Conservation (phyloP, 2,797 vertebrate genomes). For the Pampus argenteus region DNA sequence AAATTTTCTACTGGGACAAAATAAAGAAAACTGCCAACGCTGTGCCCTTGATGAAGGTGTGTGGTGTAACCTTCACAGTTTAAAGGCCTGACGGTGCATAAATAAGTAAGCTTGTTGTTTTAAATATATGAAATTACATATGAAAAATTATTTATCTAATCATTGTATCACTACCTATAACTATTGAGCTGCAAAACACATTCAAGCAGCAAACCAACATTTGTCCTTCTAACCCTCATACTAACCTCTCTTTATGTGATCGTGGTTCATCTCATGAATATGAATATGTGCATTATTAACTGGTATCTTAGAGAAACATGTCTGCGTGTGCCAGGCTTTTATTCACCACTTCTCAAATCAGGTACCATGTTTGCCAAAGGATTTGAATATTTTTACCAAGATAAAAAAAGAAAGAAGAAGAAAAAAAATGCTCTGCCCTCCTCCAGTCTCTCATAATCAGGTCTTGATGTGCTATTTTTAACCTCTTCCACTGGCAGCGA, state of each 20-base stretch:
- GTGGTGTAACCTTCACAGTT: slow-evolving; percentile 21
- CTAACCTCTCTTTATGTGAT: slow-evolving; percentile 1
- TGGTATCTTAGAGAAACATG: slow-evolving; percentile 1
- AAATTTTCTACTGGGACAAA: slow-evolving; percentile 23
- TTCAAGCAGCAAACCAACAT: background rate
- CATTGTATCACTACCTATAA: background rate
- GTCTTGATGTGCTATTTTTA: slow-evolving; percentile 83
- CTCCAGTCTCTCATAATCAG: slow-evolving; percentile 75
- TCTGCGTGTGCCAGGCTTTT: slow-evolving; percentile 1
- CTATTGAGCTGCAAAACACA: slow-evolving; percentile 11
- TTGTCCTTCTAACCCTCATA: slow-evolving; percentile 28
- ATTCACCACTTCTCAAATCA: slow-evolving; percentile 21
- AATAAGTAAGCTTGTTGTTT: background rate
- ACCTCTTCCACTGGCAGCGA: slow-evolving; percentile 67
- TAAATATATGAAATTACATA: background rate
- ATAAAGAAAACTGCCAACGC: slow-evolving; percentile 1
- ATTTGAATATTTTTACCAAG: slow-evolving; percentile 40
- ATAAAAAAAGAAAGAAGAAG: background rate
- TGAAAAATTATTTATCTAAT: too few relatives aligned
- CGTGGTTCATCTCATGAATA: slow-evolving; percentile 39
- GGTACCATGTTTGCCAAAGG: slow-evolving; percentile 33
- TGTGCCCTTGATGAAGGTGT: slow-evolving; percentile 45
- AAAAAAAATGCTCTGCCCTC: slow-evolving; percentile 21
- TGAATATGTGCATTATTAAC: slow-evolving; percentile 27
- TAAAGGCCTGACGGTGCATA: slow-evolving; percentile 19